Evolutionary conservation across 2,113 vertebrate genomes (phyloP), one percentile per base, ranked within the genome.

Genomic region (Uria aalge): DNA sequence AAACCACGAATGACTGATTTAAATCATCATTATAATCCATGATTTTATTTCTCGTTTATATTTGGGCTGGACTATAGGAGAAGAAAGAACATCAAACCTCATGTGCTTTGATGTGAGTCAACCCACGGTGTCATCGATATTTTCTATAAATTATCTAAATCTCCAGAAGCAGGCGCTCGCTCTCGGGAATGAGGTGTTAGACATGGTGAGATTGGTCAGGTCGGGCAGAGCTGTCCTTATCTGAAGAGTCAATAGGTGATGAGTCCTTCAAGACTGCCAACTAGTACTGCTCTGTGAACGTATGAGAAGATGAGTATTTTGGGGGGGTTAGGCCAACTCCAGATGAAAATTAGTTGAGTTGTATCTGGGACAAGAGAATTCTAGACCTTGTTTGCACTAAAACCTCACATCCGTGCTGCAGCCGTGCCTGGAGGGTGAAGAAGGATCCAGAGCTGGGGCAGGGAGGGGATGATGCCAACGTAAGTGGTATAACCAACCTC

Each of bases 41-140:
- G 4, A 27, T 56, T 84, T 86, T 86, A 20, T 77, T 66, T 80
- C 20, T 73, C 2, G 0, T 17, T 91, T 18, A 1, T 66, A 17
- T 26, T 83, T 8, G 38, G 8, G 6, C 19, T 73, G n/a, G 59
- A 18, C 6, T 56, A 5, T 26, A 22, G 56, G n/a, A 85, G 21
- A 50, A 83, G 52, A 38, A 87, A 43, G 36, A 60, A 26, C 1
- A 1, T 26, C 57, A 53, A 66, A 29, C 19, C 26, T 60, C 2
- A 0, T 57, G 15, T 56, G 24, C 50, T 41, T 38, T 55, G 43
- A 26, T 48, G 29, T 1, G 9, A 52, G 14, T 59, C 36, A 40
- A 8, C 34, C 57, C 15, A 7, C 5, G 0, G 15, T 38, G 43
- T 48, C 22, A 23, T 1, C 20, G 41, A 3, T 36, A 15, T 48